A percentile compares a stretch with the other conserved stretches of the same genome.
Evolutionary conservation across 2,113 vertebrate genomes (phyloP).

Genomic region (Columbina picui): DNA sequence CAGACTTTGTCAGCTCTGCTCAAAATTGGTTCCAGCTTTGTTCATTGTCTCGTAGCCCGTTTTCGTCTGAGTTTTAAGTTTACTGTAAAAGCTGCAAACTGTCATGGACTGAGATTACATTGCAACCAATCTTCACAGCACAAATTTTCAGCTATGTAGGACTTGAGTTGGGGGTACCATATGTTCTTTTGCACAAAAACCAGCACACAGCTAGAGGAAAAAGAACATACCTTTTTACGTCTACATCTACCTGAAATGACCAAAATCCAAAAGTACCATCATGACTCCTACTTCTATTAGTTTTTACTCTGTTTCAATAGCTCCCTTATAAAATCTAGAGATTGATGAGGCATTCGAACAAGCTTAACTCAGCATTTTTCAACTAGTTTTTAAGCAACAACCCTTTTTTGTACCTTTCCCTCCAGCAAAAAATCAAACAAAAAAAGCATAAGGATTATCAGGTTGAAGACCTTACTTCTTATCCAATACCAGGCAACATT

Average conservation of each 20-base stretch:
- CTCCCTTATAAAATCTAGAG: slow-evolving; percentile 26
- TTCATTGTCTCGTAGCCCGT: rapidly evolving
- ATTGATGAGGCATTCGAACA: not conserved
- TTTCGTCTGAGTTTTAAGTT: not conserved
- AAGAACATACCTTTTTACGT: slow-evolving; percentile 33
- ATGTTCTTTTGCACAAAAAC: not conserved
- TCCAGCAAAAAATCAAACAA: no score
- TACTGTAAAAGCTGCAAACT: no score
- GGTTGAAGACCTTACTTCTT: not conserved
- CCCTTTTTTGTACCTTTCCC: not conserved
- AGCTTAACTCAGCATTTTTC: no score
- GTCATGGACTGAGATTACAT: not conserved
- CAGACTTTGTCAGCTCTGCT: not conserved
- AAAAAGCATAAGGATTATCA: not conserved
- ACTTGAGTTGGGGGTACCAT: not conserved
- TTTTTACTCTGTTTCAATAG: slow-evolving; percentile 17
- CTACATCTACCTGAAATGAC: slow-evolving; percentile 23
- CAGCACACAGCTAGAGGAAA: not conserved
- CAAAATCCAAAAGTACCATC: not conserved
- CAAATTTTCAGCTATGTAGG: not conserved
- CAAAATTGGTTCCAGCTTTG: not conserved
- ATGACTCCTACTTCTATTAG: not conserved
- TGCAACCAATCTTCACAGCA: not conserved
- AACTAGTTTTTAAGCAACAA: not conserved
- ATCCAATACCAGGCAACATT: not conserved